Conservation (phyloP, 2,113 vertebrate species). For the Chloropsis hardwickii region DNA sequence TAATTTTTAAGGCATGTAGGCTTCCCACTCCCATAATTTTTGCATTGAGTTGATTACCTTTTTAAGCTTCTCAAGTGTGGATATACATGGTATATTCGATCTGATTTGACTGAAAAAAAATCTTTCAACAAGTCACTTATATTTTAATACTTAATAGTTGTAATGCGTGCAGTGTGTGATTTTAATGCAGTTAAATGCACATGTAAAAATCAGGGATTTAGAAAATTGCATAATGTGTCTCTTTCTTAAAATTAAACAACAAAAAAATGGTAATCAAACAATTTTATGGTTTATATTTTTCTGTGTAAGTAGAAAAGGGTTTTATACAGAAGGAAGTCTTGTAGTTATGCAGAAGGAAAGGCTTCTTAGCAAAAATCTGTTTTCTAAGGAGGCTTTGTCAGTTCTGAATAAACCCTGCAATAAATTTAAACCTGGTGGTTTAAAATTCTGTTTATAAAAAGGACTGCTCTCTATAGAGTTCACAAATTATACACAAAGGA, state of each 20-base stretch:
- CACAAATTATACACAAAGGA: slow-evolving; percentile 33
- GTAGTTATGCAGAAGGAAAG: neutral
- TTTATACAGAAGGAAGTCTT: neutral
- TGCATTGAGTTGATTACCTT: neutral
- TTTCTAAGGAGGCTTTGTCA: slow-evolving; percentile 52
- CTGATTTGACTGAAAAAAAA: neutral
- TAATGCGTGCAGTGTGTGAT: neutral
- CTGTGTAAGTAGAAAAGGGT: neutral
- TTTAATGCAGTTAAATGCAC: neutral
- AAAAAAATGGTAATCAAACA: neutral
- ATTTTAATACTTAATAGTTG: neutral
- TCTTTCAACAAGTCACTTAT: neutral
- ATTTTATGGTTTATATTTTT: neutral
- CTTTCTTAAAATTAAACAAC: neutral
- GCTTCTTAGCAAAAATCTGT: neutral
- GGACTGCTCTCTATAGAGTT: neutral
- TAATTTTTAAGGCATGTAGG: neutral
- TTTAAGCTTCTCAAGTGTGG: neutral
- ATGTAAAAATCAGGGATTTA: neutral
- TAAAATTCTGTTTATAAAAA: slow-evolving; percentile 50
- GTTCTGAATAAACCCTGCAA: slow-evolving; percentile 20
- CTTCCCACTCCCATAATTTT: neutral
- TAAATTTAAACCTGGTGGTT: slow-evolving; percentile 36
- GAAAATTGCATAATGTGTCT: neutral
- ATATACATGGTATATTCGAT: neutral